Evolutionary conservation across 2,888 invertebrate genomes (phyloP).

Genomic region (Plebejus argus): DNA sequence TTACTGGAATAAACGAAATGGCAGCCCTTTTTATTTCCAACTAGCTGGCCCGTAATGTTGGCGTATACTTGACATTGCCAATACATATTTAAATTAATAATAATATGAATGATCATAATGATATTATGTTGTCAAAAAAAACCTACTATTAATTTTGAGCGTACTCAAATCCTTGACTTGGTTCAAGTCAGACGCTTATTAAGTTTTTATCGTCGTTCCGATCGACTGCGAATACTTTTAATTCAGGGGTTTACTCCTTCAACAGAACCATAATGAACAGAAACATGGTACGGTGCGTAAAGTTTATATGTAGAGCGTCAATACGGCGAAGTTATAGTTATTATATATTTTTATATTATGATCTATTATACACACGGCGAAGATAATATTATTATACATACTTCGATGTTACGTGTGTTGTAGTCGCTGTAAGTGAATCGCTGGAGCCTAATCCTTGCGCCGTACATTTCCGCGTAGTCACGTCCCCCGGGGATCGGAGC

Average conservation of each 20-base stretch:
- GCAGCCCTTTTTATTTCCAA: neutral
- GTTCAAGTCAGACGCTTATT: conserved; percentile 41
- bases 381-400: too few relatives aligned
- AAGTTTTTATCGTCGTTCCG: neutral
- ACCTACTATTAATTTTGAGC: conserved; percentile 64
- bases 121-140: too few relatives aligned
- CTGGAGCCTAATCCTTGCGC: conserved; percentile 41
- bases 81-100: neutral
- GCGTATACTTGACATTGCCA: neutral
- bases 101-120: too few relatives aligned
- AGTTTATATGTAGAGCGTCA: too few relatives aligned
- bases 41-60: neutral
- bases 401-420: neutral
- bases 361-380: too few relatives aligned
- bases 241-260: neutral
- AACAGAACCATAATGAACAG: too few relatives aligned
- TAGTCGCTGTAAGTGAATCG: neutral
- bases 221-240: neutral
- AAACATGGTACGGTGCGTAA: too few relatives aligned
- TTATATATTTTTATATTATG: too few relatives aligned
- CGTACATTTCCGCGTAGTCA: conserved; percentile 48
- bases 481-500: conserved; percentile 46
- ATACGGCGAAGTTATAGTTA: too few relatives aligned
- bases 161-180: conserved; percentile 53
- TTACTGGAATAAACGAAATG: neutral